Evolutionary conservation across 1,140 invertebrate species (phyloP), one percentile per base, ranked within the genome.

Genomic region (Tenebrio molitor): DNA sequence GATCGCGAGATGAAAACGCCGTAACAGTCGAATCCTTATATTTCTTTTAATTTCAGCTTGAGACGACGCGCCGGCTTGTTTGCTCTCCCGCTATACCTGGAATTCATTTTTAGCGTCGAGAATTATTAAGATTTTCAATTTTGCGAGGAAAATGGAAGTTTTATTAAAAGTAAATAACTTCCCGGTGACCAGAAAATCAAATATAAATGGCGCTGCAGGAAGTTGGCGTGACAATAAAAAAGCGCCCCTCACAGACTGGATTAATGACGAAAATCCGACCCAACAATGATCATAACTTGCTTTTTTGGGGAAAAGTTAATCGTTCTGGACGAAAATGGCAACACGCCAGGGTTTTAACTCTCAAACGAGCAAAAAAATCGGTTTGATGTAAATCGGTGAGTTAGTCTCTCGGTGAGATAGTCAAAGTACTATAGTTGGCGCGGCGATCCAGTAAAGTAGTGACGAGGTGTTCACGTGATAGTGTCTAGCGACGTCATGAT

Each of bases 41-140:
- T 58, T 58, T 58, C 50, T 58, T 58, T 58, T 58, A 58, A 58
- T 58, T 58, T 25, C 10, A 33, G 36, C 50, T 50, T 58, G 50
- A 58, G 50, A 58, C 50, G 44, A 21, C 5, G 12, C 50, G 44
- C 6, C 5, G 12, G 50, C 29, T 23, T 58, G 50, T 58, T 58
- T 58, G 50, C 50, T 58, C 8, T 58, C n/a, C 50, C 21, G 21
- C 50, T 58, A 58, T 58, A 58, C 50, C 50, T 58, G 50, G 50
- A 58, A 58, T 58, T 58, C 50, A 58, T 58, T 58, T 58, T 58
- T 58, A 58, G 15, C 50, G 50, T 58, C 23, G 10, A 12, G 50
- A 58, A 58, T 58, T 58, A 58, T 58, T 58, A 58, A 58, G 50
- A 58, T 58, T 58, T 58, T 58, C 50, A 58, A 58, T 58, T 58